Base-by-base conservation (phyloP, 2,888 invertebrate genomes). In the Latrodectus elegans region DNA sequence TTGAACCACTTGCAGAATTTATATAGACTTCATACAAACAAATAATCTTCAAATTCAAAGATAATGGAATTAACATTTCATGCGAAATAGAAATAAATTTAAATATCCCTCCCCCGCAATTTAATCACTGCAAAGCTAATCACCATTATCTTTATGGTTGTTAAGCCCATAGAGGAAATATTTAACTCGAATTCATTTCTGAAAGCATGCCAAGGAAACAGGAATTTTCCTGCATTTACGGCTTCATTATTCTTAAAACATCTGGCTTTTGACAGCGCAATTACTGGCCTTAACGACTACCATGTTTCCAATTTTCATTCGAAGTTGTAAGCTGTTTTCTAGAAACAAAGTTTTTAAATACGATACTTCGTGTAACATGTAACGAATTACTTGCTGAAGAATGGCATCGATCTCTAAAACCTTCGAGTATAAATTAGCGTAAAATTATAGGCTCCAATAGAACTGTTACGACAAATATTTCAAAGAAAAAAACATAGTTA, bases 191-290 rank as follows among this genome's bases (percentile, higher is more conserved):
- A 80, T 80, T 51, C 65, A 80, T 80, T 74, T 52, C 73, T 22
- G 64, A 73, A 72, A 80, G 65, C 38, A 55, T 64, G 80, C 71
- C 65, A 80, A 73, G 73, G 64, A 72, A 73, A 65, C 38, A 38
- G 38, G 6, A 38, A 38, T 38, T 38, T 6, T 38, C 55, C 80
- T 68, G 17, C 22, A 72, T 38, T 64, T 53, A 80, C 65, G 72
- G 72, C 73, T 60, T 80, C 80, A 80, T 80, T 80, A 80, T 65
- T 80, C 80, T 80, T 80, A 72, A 80, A 80, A 64, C 73, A 80
- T 72, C 80, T 53, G 80, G 80, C 52, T 80, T 80, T 72, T 80
- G 80, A 80, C 80, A 80, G 80, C 52, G 72, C 80, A 80, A 80
- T 80, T 80, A 80, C 65, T 80, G 64, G 60, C 51, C 72, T 65